phyloP scores from a whole-genome alignment of 2,113 vertebrate species.

The Nerophis ophidion region DNA sequence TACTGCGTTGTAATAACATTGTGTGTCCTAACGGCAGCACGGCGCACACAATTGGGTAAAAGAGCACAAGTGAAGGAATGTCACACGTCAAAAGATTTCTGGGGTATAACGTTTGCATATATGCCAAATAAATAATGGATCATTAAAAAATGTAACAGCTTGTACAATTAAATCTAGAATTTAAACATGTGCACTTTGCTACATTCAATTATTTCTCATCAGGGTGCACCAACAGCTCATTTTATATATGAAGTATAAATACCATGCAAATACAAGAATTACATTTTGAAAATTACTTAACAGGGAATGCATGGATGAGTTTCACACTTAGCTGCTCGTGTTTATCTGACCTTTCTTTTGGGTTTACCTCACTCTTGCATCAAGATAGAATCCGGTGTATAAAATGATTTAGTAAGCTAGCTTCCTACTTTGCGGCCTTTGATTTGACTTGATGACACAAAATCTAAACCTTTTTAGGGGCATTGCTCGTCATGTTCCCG shows the following conservation, averaged over 20 bases:
- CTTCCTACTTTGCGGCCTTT: conserved; percentile 12
- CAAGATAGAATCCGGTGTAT: conserved; percentile 17
- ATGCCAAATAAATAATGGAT: conserved; percentile 52
- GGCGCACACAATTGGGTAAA: conserved; percentile 16
- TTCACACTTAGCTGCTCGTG: conserved; percentile 52
- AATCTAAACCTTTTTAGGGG: neutral
- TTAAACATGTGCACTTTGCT: conserved; percentile 39
- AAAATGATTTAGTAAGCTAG: conserved; percentile 29
- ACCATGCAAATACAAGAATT: conserved; percentile 20
- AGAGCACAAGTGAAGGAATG: conserved; percentile 16
- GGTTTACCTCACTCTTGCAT: conserved; percentile 15
- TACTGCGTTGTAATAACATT: conserved; percentile 18
- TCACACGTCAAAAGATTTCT: conserved; percentile 2
- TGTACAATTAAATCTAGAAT: conserved; percentile 35
- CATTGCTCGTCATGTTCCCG: conserved; percentile 15
- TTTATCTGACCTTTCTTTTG: conserved; percentile 21
- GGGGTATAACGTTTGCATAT: conserved; percentile 21
- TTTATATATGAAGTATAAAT: conserved; percentile 56
- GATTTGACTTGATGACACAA: conserved; percentile 15
- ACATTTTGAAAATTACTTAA: conserved; percentile 28
- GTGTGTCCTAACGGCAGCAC: conserved; percentile 11
- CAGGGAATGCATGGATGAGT: conserved; percentile 37
- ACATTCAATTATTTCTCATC: conserved; percentile 56
- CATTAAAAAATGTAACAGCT: conserved; percentile 42
- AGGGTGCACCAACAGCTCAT: conserved; percentile 34